phyloP scores from a whole-genome alignment of 2,113 vertebrate genomes.

The Cheilinus undulatus region DNA sequence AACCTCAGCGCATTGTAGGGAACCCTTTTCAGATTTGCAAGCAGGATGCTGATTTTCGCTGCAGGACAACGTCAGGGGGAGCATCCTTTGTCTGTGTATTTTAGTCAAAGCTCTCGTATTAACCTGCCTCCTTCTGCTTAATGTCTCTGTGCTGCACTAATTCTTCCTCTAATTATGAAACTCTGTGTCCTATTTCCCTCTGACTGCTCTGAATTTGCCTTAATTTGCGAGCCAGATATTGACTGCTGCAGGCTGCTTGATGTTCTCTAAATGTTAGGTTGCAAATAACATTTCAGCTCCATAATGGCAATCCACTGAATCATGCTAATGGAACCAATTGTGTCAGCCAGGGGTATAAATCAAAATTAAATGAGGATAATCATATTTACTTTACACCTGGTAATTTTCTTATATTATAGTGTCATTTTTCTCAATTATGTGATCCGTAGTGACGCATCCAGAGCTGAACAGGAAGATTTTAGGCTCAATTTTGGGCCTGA shows the following conservation, averaged over 20 bases:
- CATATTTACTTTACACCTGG: not conserved
- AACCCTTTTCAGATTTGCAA: conserved; percentile 31
- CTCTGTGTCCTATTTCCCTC: conserved; percentile 28
- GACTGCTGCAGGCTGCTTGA: conserved; percentile 11
- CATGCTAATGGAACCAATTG: conserved; percentile 5
- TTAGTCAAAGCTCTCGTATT: conserved; percentile 6
- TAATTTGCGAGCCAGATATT: conserved; percentile 33
- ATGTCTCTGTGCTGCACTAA: conserved; percentile 6
- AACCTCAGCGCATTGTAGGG: conserved; percentile 36
- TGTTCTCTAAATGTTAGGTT: conserved; percentile 30
- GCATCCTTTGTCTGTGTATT: conserved; percentile 31
- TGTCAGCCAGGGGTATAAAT: not conserved
- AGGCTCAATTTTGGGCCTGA: too few relatives aligned
- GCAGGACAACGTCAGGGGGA: conserved; percentile 9
- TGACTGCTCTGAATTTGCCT: conserved; percentile 38
- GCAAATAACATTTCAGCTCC: conserved; percentile 25
- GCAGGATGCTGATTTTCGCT: conserved; percentile 26
- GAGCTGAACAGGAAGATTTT: too few relatives aligned
- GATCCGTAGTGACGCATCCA: not conserved
- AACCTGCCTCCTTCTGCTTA: not conserved
- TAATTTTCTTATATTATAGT: not conserved
- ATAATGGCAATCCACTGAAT: not conserved
- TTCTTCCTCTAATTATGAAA: conserved; percentile 19
- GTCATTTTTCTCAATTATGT: not conserved
- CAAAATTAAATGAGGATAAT: not conserved